Evolutionary conservation across 2,113 vertebrate species (phyloP).

Genomic region (Coreoperca whiteheadi): DNA sequence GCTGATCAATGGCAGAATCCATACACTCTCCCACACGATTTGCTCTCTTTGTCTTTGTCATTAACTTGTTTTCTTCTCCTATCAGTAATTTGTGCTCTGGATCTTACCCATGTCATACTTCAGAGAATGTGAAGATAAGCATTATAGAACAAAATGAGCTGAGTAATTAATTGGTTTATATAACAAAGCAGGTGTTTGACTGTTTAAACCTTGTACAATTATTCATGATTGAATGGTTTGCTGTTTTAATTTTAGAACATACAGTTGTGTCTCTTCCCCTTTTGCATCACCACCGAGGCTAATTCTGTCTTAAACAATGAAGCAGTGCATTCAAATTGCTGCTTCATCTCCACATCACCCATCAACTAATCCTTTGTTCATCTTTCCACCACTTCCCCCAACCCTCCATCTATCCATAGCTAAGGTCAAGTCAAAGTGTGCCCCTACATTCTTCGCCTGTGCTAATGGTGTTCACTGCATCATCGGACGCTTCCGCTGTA

Average conservation of each 20-base stretch:
- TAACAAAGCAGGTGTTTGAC: constrained; percentile 20
- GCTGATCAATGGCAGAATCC: constrained; percentile 74
- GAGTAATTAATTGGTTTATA: constrained; percentile 41
- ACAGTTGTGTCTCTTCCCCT: not conserved
- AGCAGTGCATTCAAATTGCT: constrained; percentile 16
- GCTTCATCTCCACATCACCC: constrained; percentile 5
- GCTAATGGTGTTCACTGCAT: constrained; percentile 96
- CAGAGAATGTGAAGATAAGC: constrained; percentile 46
- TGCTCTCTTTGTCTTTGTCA: constrained; percentile 69
- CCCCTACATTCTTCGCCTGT: constrained; percentile 94
- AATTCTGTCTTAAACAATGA: constrained; percentile 50
- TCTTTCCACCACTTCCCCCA: not conserved
- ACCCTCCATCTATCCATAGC: constrained; percentile 78
- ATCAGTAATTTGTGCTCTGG: constrained; percentile 24
- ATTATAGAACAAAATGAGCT: constrained; percentile 20
- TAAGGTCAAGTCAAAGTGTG: constrained; percentile 93
- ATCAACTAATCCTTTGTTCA: constrained; percentile 46
- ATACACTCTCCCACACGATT: constrained; percentile 46
- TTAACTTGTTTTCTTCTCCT: constrained; percentile 56
- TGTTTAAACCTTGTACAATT: constrained; percentile 20
- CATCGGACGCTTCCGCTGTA: constrained; percentile 96
- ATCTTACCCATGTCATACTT: constrained; percentile 40
- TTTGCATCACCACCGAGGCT: constrained; percentile 31
- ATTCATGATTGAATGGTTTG: not conserved
- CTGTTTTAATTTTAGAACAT: not conserved